Evolutionary conservation across 2,888 invertebrate species (phyloP), one percentile per base, ranked within the genome.

Genomic region (Clunio marinus): DNA sequence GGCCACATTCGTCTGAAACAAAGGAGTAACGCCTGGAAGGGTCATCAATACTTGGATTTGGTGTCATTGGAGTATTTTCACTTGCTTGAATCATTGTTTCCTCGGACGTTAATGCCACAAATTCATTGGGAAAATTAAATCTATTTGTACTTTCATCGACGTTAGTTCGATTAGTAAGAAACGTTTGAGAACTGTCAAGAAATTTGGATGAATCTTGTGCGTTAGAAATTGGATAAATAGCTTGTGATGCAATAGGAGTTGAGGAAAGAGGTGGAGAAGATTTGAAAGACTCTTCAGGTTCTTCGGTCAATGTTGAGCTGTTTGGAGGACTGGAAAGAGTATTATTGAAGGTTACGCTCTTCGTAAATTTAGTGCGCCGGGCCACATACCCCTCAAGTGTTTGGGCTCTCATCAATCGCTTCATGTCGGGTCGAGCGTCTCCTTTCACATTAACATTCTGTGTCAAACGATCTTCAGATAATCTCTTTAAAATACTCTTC

Each of bases 371-470:
- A 71, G 89, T 89, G 80, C 92, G 92, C 75, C 93, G 83, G 65
- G 91, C 92, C 70, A 91, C 92, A 79, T 91, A 93, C 70, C 93
- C 93, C 82, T 92, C 92, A 73, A 93, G 81, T 70, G 92, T 93
- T 70, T 90, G 93, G 27, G 91, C 91, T 74, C 88, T 82, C 80
- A 90, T 86, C 70, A 93, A 80, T 75, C 84, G 86, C 73, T 83
- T 84, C 69, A 88, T 80, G 75, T 89, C 88, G 70, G 81, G 62
- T 22, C 24, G 24, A 1, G 13, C 13, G 1, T 77, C 77, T 28
- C 75, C 73, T 73, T 74, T 58, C 71, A 63, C 22, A 55, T 57
- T 20, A 15, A 68, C 37, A 24, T 70, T 63, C 32, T 58, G 51
- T 41, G 55, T 25, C 27, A 37, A 62, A 46, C 35, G 58, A 70